phyloP scores from a whole-genome alignment of 2,888 invertebrate species.

The Agapostemon virescens region DNA sequence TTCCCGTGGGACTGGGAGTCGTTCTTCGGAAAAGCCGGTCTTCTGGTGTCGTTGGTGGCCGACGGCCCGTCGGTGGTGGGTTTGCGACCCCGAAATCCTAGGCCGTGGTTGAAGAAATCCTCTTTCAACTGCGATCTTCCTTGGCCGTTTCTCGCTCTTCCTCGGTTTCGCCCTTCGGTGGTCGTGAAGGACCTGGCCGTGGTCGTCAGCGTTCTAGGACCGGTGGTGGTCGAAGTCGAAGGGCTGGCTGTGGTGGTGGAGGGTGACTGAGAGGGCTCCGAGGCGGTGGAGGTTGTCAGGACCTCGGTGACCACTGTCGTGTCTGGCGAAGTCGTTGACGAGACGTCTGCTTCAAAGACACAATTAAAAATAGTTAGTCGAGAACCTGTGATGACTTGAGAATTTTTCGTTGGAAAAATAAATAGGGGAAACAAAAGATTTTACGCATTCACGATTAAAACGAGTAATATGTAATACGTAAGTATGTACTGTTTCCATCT shows the following conservation, averaged over 20 bases:
- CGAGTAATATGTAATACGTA: too few relatives aligned
- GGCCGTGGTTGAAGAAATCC: constrained; percentile 75
- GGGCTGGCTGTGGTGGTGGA: constrained; percentile 49
- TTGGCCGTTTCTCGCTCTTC: constrained; percentile 49
- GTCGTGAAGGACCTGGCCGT: constrained; percentile 15
- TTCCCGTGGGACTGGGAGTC: constrained; percentile 64
- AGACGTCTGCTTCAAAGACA: constrained; percentile 24
- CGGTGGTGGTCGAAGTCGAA: background rate
- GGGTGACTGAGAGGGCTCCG: constrained; percentile 15
- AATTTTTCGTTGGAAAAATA: too few relatives aligned
- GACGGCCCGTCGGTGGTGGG: constrained; percentile 48
- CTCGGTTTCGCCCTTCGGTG: constrained; percentile 44
- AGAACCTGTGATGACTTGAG: too few relatives aligned
- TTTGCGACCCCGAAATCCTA: constrained; percentile 76
- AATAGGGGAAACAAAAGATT: too few relatives aligned
- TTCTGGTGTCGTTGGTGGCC: constrained; percentile 13
- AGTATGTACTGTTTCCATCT: too few relatives aligned
- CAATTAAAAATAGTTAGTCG: too few relatives aligned
- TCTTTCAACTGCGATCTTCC: constrained; percentile 60
- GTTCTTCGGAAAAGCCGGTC: constrained; percentile 14
- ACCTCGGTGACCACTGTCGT: constrained; percentile 21
- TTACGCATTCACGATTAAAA: too few relatives aligned
- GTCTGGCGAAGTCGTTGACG: constrained; percentile 40
- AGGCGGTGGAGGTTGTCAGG: constrained; percentile 22
- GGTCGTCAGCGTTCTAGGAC: constrained; percentile 25